Evolutionary conservation across 2,888 invertebrate species (phyloP).

Genomic region (Linnaemya vulpina): DNA sequence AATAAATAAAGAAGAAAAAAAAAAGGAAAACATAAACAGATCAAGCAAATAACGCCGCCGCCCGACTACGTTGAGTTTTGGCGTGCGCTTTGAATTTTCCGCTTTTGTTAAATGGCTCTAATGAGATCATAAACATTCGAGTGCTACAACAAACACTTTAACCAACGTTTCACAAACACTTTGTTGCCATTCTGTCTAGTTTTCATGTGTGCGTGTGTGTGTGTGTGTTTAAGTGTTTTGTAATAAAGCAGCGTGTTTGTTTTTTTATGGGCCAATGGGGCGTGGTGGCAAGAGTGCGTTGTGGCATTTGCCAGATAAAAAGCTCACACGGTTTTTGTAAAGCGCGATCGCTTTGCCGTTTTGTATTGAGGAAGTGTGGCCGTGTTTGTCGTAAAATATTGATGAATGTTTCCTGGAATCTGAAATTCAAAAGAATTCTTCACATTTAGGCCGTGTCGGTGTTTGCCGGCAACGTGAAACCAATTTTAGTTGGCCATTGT

Average conservation of each 20-base stretch:
- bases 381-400: conserved; percentile 67
- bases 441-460: conserved; percentile 25
- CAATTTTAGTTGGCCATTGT: conserved; percentile 17
- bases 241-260: conserved; percentile 48
- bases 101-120: conserved; percentile 68
- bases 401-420: conserved; percentile 66
- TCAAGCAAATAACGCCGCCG: conserved; percentile 62
- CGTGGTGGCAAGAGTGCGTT: conserved; percentile 55
- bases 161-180: conserved; percentile 70
- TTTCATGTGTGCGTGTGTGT: conserved; percentile 65
- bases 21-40: conserved; percentile 44
- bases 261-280: conserved; percentile 39
- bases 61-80: conserved; percentile 65
- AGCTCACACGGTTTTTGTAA: conserved; percentile 38
- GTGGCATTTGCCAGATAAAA: conserved; percentile 40
- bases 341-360: neutral
- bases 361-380: conserved; percentile 56
- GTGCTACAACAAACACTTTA: conserved; percentile 54
- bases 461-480: conserved; percentile 23
- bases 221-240: conserved; percentile 72
- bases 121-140: conserved; percentile 70
- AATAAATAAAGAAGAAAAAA: no score
- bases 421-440: conserved; percentile 49
- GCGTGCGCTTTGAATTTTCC: conserved; percentile 70
- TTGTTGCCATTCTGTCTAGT: conserved; percentile 79